Evolutionary conservation across 2,797 vertebrate species (phyloP), one percentile per base, ranked within the genome.

Genomic region (Clarias laeviceps): DNA sequence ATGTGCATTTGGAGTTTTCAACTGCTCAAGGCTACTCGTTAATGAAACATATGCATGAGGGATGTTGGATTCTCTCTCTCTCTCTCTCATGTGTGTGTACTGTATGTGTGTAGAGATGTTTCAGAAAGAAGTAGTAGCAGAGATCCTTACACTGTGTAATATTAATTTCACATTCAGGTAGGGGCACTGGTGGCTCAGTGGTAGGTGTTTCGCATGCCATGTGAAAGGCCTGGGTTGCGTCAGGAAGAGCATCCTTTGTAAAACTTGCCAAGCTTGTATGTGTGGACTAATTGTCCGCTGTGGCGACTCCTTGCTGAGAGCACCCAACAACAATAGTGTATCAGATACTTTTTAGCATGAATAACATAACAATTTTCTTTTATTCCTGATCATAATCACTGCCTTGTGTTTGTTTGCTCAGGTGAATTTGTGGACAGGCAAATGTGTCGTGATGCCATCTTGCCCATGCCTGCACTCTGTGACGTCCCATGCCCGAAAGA

Each of bases 401-500:
- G 37, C n/a, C 4, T 17, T 24, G 5, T 82, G 2, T 68, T 73
- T 65, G 37, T 82, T 9, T 74, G 61, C 22, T 3, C 61, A 99
- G 98, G 97, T 92, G 95, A 95, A 86, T 95, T 93, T 82, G 95
- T 96, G 91, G 96, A 97, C 88, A 95, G 96, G 79, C 96, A 98
- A 91, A 94, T 97, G 83, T 99, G 98, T 82, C 94, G 97, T 85
- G 97, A 99, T 3, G 98, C 98, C 85, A 98, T 98, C 91, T 96
- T 98, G 82, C 98, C 98, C 5, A 96, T 98, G 91, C 98, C 98
- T 0, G 94, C 94, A 22, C 94, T 95, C 85, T 99, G 98, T 0
- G 96, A 98, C 29, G 97, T 97, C 80, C 96, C 98, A 0, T 99
- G 98, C 92, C 95, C 97, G 0, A 97, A 96, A 92, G 97, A 99